A percentile compares a stretch with the other conserved stretches of the same genome.
Conservation (phyloP, 2,888 invertebrate species). For the Diarsia mendica region DNA sequence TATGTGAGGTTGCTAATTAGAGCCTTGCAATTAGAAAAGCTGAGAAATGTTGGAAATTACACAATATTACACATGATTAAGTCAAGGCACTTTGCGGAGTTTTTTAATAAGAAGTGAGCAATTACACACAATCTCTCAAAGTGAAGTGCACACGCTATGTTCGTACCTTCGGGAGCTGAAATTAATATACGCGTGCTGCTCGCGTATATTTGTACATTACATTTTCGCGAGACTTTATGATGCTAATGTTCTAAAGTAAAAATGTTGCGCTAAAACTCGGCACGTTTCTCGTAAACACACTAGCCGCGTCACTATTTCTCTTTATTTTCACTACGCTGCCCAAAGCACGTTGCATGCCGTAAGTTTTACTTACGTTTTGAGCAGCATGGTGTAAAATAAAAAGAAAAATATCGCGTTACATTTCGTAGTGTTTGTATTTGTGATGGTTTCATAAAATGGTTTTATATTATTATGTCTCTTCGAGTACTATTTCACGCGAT, state of each 20-base stretch:
- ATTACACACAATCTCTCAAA: slow-evolving; percentile 46
- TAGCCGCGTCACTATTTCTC: slow-evolving; percentile 38
- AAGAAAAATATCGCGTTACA: slow-evolving; percentile 16
- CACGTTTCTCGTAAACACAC: slow-evolving; percentile 51
- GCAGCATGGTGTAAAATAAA: slow-evolving; percentile 22
- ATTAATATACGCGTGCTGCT: slow-evolving; percentile 36
- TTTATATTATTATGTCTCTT: slow-evolving; percentile 31
- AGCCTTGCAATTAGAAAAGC: slow-evolving; percentile 9
- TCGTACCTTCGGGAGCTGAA: slow-evolving; percentile 44
- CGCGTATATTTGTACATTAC: slow-evolving; percentile 35
- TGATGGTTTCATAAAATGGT: slow-evolving; percentile 15
- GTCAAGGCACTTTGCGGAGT: slow-evolving; percentile 17
- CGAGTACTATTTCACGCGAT: slow-evolving; percentile 39
- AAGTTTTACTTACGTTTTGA: slow-evolving; percentile 28
- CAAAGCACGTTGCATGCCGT: slow-evolving; percentile 41
- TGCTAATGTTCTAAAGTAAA: slow-evolving; percentile 55
- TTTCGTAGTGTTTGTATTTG: slow-evolving; percentile 9
- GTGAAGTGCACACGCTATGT: slow-evolving; percentile 45
- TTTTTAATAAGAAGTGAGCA: slow-evolving; percentile 54
- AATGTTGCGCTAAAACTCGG: slow-evolving; percentile 41
- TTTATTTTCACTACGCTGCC: slow-evolving; percentile 33
- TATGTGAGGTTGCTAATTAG: slow-evolving; percentile 4
- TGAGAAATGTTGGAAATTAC: slow-evolving; percentile 7
- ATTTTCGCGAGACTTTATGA: slow-evolving; percentile 40
- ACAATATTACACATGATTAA: slow-evolving; percentile 47